Evolutionary conservation across 37 sponge, comb jelly and placozoan genomes (phyloP).

Genomic region (Spongia lamella): DNA sequence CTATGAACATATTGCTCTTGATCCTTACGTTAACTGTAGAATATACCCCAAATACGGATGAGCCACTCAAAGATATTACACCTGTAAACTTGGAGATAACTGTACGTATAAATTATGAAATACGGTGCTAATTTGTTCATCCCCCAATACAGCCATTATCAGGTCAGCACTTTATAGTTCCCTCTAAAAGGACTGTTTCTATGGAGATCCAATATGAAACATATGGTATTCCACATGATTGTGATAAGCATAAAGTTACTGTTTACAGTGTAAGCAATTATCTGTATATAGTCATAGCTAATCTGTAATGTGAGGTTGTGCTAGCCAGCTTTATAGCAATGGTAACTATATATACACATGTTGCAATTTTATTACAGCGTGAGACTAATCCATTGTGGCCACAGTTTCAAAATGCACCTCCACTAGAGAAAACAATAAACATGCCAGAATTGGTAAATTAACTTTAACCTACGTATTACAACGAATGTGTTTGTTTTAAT

Average conservation of each 20-base stretch:
- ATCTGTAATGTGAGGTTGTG: too few species aligned
- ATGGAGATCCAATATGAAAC: conserved; percentile 1
- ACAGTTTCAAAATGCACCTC: conserved; percentile 24
- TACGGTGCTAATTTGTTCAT: not conserved
- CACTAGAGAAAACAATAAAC: conserved; percentile 17
- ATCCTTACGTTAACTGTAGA: not conserved
- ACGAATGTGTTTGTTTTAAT: too few species aligned
- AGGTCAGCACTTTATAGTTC: conserved; percentile 2
- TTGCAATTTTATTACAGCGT: not conserved
- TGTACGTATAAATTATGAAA: not conserved
- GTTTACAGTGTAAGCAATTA: too few species aligned
- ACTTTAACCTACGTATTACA: too few species aligned
- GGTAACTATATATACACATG: too few species aligned
- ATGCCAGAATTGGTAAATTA: conserved; percentile 40
- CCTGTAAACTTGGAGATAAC: conserved; percentile 4
- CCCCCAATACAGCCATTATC: not conserved
- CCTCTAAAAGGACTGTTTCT: not conserved
- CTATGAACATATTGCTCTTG: too few species aligned
- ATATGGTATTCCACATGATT: conserved; percentile 14
- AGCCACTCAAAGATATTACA: not conserved
- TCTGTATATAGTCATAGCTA: too few species aligned
- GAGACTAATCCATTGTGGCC: conserved; percentile 35
- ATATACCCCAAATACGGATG: not conserved
- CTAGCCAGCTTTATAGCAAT: too few species aligned
- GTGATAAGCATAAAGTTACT: not conserved